Base-by-base conservation (phyloP, 2,888 invertebrate species). In the Quadriops clusia region DNA sequence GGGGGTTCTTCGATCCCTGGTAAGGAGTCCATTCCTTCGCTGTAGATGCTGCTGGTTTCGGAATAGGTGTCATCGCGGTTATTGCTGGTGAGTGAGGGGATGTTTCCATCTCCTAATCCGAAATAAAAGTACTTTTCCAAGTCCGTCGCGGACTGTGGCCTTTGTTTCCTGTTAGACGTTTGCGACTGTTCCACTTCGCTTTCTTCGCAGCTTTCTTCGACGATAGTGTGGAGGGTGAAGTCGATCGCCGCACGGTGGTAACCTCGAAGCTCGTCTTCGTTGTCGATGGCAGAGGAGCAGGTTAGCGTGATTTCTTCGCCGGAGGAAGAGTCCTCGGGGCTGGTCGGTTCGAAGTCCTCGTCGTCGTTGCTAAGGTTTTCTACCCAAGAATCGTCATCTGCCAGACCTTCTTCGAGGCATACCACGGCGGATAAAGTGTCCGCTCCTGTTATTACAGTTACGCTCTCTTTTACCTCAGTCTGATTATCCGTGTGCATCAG, bases 171-270 rank as follows among this genome's bases (percentile, higher is more conserved):
- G 50, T 59, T 58, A 7, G 23, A 10, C 43, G 64, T 38, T 38
- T 59, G 33, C 2, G 58, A 50, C 23, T 73, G 76, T 48, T 85
- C 85, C 37, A 80, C 72, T 60, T 86, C 86, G 58, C 89, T 89
- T 60, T 91, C 91, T 63, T 91, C 90, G 58, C 90, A 90, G 49
- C 87, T 89, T 61, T 91, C 91, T 63, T 91, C 91, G 15, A 89
- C 80, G 44, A 91, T 91, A 1, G 91, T 91, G 53, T 91, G 90
- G 39, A 91, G 64, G 2, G 89, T 89, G 54, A 89, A 87, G 61
- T 90, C 87, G 49, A 89, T 77, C 1, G 78, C 77, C 33, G 81
- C 73, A 30, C 85, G 72, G 53, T 84, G 81, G 53, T 85, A 87
- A n/a, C 77, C 78, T 3, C 84, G 68, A 23, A 85, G 67, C 39